A percentile compares a stretch with the other conserved stretches of the same genome.
phyloP scores from a whole-genome alignment of 2,888 invertebrate genomes.

The Auanema sp. region DNA sequence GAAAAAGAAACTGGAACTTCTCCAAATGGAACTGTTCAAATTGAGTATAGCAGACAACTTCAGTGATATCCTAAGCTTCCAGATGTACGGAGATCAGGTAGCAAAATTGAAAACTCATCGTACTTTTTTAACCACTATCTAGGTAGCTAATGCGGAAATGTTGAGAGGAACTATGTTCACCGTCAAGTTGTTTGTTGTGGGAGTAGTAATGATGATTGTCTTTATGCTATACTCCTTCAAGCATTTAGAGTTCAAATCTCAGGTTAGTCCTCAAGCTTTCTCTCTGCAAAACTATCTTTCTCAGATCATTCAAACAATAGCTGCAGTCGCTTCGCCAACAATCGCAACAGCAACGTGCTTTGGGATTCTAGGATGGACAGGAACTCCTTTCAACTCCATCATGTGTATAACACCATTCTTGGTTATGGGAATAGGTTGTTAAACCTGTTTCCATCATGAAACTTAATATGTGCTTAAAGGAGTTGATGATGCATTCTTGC shows the following conservation, averaged over 20 bases:
- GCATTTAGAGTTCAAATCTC: slow-evolving; percentile 37
- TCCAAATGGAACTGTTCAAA: slow-evolving; percentile 50
- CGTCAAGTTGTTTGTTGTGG: slow-evolving; percentile 50
- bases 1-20: slow-evolving; percentile 37
- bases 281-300: not conserved
- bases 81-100: slow-evolving; percentile 58
- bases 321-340: slow-evolving; percentile 40
- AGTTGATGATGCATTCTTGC: slow-evolving; percentile 51
- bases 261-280: slow-evolving; percentile 7
- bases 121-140: no score
- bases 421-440: slow-evolving; percentile 42
- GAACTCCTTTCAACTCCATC: slow-evolving; percentile 44
- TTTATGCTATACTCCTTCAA: slow-evolving; percentile 54
- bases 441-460: not conserved
- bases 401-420: slow-evolving; percentile 53
- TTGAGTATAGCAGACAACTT: slow-evolving; percentile 35
- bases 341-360: slow-evolving; percentile 38
- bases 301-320: slow-evolving; percentile 29
- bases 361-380: slow-evolving; percentile 44
- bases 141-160: slow-evolving; percentile 60
- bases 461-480: slow-evolving; percentile 9
- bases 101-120: no score
- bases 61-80: slow-evolving; percentile 37
- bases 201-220: slow-evolving; percentile 42
- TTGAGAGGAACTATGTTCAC: slow-evolving; percentile 50